Conservation (phyloP, 2,113 vertebrate species). For the Myotis davidii region DNA sequence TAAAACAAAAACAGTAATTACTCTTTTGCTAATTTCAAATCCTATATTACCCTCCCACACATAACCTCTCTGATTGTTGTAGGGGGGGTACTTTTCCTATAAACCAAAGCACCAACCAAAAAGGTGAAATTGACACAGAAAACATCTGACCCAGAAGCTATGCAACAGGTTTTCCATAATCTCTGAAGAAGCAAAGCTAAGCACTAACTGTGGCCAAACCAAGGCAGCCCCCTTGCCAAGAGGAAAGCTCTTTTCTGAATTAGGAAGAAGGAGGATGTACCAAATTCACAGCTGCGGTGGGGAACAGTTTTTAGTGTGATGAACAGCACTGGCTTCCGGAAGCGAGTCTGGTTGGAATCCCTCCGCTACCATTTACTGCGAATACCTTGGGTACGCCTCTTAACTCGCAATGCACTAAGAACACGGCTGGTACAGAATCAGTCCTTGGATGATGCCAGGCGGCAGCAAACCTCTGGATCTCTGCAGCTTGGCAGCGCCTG, state of each 20-base stretch:
- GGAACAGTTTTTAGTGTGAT: neutral
- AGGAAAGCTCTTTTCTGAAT: neutral
- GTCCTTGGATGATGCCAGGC: neutral
- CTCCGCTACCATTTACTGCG: neutral
- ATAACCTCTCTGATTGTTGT: neutral
- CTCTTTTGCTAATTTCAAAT: neutral
- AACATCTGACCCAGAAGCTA: constrained; percentile 4
- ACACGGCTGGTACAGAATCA: neutral
- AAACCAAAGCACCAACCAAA: constrained; percentile 38
- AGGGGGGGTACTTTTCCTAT: neutral
- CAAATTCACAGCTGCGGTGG: neutral
- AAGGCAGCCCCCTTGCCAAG: neutral
- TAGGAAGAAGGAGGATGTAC: neutral
- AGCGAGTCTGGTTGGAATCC: neutral
- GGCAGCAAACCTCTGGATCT: neutral
- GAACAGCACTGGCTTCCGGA: neutral
- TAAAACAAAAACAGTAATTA: neutral
- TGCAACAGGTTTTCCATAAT: neutral
- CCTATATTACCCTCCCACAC: neutral
- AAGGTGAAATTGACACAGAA: neutral
- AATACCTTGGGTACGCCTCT: neutral
- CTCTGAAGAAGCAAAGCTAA: constrained; percentile 11
- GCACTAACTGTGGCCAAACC: constrained; percentile 14
- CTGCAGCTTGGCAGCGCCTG: neutral
- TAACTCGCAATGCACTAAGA: neutral